A percentile compares a stretch with the other conserved stretches of the same genome.
phyloP scores from a whole-genome alignment of 2,113 vertebrate species.

The Hiodon alosoides region DNA sequence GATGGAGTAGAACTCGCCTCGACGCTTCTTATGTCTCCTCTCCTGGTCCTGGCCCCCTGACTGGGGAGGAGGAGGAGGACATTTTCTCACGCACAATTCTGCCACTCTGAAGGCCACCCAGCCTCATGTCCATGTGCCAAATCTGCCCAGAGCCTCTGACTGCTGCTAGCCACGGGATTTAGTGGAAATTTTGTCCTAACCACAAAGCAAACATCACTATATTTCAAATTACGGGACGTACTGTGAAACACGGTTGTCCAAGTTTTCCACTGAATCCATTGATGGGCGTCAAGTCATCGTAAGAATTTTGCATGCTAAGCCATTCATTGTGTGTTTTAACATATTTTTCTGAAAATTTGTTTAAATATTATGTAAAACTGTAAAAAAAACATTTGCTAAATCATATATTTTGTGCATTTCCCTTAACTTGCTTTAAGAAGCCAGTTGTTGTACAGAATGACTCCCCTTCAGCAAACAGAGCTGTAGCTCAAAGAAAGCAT shows the following conservation, averaged over 20 bases:
- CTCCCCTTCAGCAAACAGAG: conserved; percentile 28
- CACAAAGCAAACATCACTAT: background rate
- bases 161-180: background rate
- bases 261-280: background rate
- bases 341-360: background rate
- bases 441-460: conserved; percentile 5
- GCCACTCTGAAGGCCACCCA: background rate
- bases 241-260: background rate
- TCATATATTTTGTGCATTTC: background rate
- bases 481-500: conserved; percentile 29
- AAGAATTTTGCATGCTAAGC: background rate
- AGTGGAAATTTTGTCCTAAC: background rate
- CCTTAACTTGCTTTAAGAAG: background rate
- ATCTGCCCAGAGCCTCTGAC: background rate
- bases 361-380: too few species aligned
- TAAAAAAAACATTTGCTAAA: too few species aligned
- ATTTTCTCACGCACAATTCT: background rate
- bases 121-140: background rate
- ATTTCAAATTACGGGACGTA: background rate
- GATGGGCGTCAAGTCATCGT: background rate
- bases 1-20: conserved; percentile 93
- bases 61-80: conserved; percentile 58
- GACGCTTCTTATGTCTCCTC: conserved; percentile 86
- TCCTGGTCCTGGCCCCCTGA: conserved; percentile 96
- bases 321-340: background rate